These are phyloP conservation scores for Musca vetustissima DNA, from an alignment of 1,140 invertebrate genomes.

Conservation along the genomic window DNA sequence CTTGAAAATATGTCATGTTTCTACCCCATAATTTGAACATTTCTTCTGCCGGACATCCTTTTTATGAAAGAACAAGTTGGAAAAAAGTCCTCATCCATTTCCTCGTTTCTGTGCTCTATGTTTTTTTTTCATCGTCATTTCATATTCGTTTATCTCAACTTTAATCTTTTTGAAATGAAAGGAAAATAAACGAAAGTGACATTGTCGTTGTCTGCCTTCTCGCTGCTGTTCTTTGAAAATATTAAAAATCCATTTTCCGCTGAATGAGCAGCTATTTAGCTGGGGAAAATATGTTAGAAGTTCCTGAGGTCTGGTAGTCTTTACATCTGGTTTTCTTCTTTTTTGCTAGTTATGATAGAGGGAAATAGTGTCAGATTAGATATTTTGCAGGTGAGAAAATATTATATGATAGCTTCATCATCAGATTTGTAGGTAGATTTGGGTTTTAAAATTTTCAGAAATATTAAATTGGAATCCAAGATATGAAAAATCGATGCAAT, in stretches of 20 bases:
- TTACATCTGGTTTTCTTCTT: no score
- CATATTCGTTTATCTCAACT: background rate
- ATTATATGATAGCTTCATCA: no score
- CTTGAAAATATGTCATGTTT: background rate
- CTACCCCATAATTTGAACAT: background rate
- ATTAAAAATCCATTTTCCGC: conserved; percentile 25
- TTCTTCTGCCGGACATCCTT: conserved; percentile 11
- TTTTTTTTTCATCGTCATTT: background rate
- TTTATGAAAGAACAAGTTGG: conserved; percentile 9
- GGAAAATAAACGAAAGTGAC: no score
- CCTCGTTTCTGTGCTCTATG: background rate
- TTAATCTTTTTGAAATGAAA: background rate
- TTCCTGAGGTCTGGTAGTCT: background rate
- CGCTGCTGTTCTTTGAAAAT: background rate
- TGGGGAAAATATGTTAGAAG: conserved; percentile 8
- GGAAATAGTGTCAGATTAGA: no score
- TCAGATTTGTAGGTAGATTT: no score
- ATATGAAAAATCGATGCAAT: no score
- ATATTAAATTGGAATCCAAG: no score
- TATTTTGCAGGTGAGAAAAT: no score
- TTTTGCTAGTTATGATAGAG: no score
- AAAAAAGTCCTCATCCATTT: background rate
- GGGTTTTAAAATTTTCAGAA: no score
- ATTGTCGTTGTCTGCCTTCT: background rate
- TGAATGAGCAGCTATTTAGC: conserved; percentile 18